Conservation (phyloP, 2,888 invertebrate species). For the Heteromurus nitidus region DNA sequence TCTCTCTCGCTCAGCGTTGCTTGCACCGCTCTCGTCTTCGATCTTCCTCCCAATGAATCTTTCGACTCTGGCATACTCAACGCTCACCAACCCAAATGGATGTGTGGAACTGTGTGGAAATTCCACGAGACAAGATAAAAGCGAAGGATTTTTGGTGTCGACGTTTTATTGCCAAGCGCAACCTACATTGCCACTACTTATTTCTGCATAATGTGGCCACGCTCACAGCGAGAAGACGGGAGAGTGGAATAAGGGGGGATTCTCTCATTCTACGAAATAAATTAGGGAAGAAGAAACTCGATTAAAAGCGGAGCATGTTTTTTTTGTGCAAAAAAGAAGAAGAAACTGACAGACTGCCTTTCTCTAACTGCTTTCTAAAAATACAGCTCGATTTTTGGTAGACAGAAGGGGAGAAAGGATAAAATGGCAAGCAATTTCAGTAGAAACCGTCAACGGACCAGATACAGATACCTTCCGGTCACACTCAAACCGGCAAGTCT, state of each 20-base stretch:
- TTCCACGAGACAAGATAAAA: constrained; percentile 2
- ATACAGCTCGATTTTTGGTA: background rate
- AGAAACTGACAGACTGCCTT: background rate
- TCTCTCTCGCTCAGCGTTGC: background rate
- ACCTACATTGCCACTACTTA: background rate
- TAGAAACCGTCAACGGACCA: constrained; percentile 69
- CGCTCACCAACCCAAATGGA: constrained; percentile 54
- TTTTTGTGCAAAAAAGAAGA: background rate
- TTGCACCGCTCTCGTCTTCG: background rate
- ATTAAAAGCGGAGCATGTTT: background rate
- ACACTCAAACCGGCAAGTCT: constrained; percentile 73
- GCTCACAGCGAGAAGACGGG: background rate
- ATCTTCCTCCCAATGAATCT: constrained; percentile 3
- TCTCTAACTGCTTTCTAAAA: background rate
- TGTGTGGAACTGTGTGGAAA: background rate
- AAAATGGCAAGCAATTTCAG: constrained; percentile 55
- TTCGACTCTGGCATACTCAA: constrained; percentile 12
- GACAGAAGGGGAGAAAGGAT: background rate
- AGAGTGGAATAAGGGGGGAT: background rate
- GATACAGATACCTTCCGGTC: constrained; percentile 73
- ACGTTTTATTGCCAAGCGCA: constrained; percentile 8
- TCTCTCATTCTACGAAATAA: background rate
- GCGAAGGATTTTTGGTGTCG: constrained; percentile 5
- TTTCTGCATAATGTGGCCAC: constrained; percentile 12
- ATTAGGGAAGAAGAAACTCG: constrained; percentile 5